Evolutionary conservation across 2,113 vertebrate genomes (phyloP).

Genomic region (Phaethon lepturus): DNA sequence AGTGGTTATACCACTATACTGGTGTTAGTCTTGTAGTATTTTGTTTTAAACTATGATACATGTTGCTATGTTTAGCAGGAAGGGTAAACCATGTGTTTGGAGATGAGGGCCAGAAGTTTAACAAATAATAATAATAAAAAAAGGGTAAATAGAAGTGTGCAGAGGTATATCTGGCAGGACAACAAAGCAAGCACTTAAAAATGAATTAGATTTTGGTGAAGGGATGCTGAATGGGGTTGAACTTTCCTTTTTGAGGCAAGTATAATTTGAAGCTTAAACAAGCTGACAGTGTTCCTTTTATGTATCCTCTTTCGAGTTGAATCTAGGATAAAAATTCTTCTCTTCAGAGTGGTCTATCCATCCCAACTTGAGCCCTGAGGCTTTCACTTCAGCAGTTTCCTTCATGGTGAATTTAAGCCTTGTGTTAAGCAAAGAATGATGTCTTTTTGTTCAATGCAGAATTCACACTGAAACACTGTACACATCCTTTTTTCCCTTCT

Average conservation of each 20-base stretch:
- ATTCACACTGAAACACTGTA: slow-evolving; percentile 8
- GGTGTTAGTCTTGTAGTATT: not conserved
- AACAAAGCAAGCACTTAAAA: not conserved
- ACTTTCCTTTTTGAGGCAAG: not conserved
- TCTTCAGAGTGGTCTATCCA: not conserved
- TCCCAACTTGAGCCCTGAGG: not conserved
- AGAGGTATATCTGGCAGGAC: not conserved
- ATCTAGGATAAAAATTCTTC: not conserved
- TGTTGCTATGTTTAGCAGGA: not conserved
- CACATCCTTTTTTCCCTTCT: slow-evolving; percentile 12
- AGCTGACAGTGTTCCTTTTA: not conserved
- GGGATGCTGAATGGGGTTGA: not conserved
- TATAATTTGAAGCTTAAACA: not conserved
- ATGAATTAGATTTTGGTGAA: not conserved
- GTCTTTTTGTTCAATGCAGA: slow-evolving; percentile 31
- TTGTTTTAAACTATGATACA: not conserved
- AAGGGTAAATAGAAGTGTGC: not conserved
- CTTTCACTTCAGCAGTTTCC: slow-evolving; percentile 25
- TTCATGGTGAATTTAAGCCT: slow-evolving; percentile 58
- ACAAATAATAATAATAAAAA: not conserved
- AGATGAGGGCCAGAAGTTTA: not conserved
- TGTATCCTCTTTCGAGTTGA: not conserved
- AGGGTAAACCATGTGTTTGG: not conserved
- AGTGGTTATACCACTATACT: not conserved
- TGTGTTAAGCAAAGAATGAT: slow-evolving; percentile 56